phyloP scores from a whole-genome alignment of 37 sponge, comb jelly and placozoan species.

The Eunapius fragilis region DNA sequence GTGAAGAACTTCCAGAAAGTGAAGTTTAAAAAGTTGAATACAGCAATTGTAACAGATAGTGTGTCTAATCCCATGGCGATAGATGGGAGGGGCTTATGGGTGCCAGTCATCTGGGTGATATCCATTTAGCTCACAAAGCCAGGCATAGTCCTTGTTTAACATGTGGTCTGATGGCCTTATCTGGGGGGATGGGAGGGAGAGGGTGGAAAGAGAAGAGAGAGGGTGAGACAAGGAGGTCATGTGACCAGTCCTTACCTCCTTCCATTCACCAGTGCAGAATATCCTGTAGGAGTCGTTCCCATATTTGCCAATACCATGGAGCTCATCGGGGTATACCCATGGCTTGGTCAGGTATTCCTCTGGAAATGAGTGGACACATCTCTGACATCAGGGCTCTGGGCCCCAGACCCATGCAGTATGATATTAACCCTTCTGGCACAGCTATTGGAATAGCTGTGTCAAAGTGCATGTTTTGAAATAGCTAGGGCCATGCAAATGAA shows the following conservation, averaged over 20 bases:
- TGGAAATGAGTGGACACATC: neutral
- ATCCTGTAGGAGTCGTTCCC: conserved; percentile 94
- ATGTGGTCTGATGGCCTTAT: conserved; percentile 83
- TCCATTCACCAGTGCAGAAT: conserved; percentile 90
- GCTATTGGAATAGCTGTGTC: too few relatives aligned
- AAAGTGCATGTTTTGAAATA: too few relatives aligned
- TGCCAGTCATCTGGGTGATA: conserved; percentile 43
- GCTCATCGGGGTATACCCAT: conserved; percentile 88
- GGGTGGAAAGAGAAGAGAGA: neutral
- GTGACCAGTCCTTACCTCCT: conserved; percentile 45
- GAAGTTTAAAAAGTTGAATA: too few relatives aligned
- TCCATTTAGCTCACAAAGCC: conserved; percentile 55
- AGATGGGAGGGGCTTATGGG: neutral
- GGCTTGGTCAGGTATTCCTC: conserved; percentile 78
- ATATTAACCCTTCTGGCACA: too few relatives aligned
- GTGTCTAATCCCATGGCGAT: neutral
- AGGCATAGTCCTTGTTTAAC: conserved; percentile 83
- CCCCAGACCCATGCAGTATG: too few relatives aligned
- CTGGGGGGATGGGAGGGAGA: neutral
- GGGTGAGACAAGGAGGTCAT: neutral
- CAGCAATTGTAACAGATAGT: too few relatives aligned
- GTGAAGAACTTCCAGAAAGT: too few relatives aligned
- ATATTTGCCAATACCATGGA: conserved; percentile 92
- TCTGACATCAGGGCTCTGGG: too few relatives aligned
- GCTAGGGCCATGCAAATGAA: too few relatives aligned